Evolutionary conservation across 2,113 vertebrate genomes (phyloP).

Genomic region (Podiceps cristatus): DNA sequence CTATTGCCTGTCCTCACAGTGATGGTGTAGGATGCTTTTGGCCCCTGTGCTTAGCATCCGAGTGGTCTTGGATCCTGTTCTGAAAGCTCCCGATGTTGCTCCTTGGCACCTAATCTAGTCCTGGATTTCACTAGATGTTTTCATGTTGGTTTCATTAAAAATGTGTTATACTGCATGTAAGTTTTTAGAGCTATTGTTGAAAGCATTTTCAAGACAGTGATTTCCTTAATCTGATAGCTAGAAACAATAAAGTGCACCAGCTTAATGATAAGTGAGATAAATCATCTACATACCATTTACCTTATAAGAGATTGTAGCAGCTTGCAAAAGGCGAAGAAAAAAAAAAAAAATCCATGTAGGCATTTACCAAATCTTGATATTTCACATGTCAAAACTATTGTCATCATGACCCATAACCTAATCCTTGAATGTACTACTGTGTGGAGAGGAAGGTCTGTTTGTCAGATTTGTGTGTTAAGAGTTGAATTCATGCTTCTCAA

Average conservation of each 20-base stretch:
- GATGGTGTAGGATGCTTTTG: background rate
- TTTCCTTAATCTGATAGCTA: background rate
- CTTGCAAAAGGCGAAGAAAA: background rate
- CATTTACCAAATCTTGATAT: background rate
- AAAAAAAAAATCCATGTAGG: background rate
- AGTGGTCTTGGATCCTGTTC: background rate
- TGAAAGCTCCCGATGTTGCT: background rate
- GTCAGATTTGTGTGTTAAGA: background rate
- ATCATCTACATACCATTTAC: background rate
- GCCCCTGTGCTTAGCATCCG: background rate
- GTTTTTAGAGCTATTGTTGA: background rate
- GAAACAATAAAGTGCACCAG: background rate
- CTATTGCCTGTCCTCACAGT: fast-evolving
- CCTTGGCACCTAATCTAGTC: background rate
- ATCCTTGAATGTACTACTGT: background rate
- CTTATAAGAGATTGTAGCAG: background rate
- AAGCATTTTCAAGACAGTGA: background rate
- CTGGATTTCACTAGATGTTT: background rate
- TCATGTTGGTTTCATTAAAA: background rate
- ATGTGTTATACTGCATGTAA: background rate
- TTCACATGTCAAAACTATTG: background rate
- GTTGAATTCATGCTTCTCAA: background rate
- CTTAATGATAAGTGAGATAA: background rate
- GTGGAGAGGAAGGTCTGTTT: background rate
- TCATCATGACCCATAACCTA: background rate